phyloP scores from a whole-genome alignment of 2,797 vertebrate genomes.

The Sebastiscus albofasciatus region DNA sequence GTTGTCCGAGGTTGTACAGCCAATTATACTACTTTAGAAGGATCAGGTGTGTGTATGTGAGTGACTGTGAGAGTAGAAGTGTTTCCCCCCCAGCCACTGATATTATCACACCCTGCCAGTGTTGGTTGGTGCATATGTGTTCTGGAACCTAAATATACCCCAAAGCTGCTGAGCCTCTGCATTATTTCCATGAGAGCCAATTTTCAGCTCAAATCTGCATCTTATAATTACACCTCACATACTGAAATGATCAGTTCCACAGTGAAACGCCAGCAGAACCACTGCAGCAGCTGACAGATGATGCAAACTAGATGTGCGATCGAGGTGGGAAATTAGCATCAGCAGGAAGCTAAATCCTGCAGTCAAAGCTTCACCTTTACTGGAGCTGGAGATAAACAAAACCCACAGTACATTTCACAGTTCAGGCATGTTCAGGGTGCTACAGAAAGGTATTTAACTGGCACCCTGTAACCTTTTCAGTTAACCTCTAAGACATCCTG shows the following conservation, averaged over 20 bases:
- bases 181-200: conserved; percentile 8
- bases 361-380: not conserved
- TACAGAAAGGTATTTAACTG: not conserved
- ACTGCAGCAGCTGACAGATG: not conserved
- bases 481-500: not conserved
- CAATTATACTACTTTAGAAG: not conserved
- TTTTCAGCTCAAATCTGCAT: conserved; percentile 30
- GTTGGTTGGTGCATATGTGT: not conserved
- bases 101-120: not conserved
- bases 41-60: not conserved
- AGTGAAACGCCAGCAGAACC: not conserved
- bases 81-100: not conserved
- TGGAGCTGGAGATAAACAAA: conserved; percentile 9
- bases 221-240: conserved; percentile 14
- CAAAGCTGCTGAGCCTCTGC: conserved; percentile 18
- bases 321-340: not conserved
- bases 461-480: not conserved
- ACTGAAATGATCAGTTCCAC: not conserved
- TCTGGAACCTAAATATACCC: conserved; percentile 4
- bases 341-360: not conserved
- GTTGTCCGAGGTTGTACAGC: not conserved
- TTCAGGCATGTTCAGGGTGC: not conserved
- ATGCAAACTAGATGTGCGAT: conserved; percentile 9
- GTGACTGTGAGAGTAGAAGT: not conserved
- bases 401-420: not conserved